These are phyloP conservation scores for Apis mellifera DNA, from an alignment of 1,140 invertebrate genomes.

Conservation along the genomic window DNA sequence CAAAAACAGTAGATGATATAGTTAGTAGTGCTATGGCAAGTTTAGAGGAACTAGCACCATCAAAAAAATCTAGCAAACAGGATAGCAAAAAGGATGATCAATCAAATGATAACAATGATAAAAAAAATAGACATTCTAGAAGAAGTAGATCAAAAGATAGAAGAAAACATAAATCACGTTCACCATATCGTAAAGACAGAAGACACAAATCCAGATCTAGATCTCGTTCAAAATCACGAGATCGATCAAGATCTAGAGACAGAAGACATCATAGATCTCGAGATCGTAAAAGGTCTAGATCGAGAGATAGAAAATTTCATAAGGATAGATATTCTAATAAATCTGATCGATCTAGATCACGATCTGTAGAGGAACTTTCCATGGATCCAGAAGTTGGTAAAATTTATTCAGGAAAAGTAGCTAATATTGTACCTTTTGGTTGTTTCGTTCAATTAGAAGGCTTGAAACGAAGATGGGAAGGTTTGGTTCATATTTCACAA, in stretches of 20 bases:
- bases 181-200: slow-evolving; percentile 74
- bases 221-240: slow-evolving; percentile 65
- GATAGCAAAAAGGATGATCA: slow-evolving; percentile 19
- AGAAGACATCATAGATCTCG: slow-evolving; percentile 69
- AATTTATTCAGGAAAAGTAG: slow-evolving; percentile 97
- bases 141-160: slow-evolving; percentile 73
- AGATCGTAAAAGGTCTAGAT: slow-evolving; percentile 78
- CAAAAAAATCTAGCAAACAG: slow-evolving; percentile 64
- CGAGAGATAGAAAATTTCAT: slow-evolving; percentile 54
- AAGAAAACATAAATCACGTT: slow-evolving; percentile 75
- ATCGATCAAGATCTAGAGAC: slow-evolving; percentile 69
- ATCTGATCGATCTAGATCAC: slow-evolving; percentile 65
- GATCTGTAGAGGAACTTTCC: slow-evolving; percentile 73
- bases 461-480: slow-evolving; percentile 93
- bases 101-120: slow-evolving; percentile 40
- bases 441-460: slow-evolving; percentile 99
- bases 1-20: slow-evolving; percentile 77
- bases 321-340: slow-evolving; percentile 57
- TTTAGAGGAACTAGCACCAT: slow-evolving; percentile 92
- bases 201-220: slow-evolving; percentile 68
- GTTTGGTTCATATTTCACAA: slow-evolving; percentile 98
- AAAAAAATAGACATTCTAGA: slow-evolving; percentile 47
- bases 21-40: slow-evolving; percentile 94
- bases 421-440: slow-evolving; percentile 97
- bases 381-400: slow-evolving; percentile 82